Evolutionary conservation across 64 coral and sea anemone species (phyloP).

Genomic region (Montipora capricornis): DNA sequence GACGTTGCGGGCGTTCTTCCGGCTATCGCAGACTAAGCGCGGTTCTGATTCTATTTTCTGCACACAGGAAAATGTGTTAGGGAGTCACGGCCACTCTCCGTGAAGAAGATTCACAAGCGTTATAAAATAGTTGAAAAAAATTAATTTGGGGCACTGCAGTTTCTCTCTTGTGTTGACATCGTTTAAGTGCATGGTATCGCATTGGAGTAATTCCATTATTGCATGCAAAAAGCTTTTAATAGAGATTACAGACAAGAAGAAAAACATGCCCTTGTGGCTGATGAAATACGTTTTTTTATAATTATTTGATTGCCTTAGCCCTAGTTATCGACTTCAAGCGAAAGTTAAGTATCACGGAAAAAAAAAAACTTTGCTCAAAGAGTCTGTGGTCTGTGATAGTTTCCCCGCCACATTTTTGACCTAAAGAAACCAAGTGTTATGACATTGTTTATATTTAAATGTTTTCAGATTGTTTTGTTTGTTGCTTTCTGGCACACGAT

Average conservation of each 20-base stretch:
- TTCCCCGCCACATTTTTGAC: neutral
- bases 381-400: neutral
- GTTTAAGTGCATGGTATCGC: neutral
- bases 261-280: neutral
- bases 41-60: neutral
- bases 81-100: neutral
- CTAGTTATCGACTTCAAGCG: neutral
- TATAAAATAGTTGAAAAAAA: neutral
- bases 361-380: neutral
- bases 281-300: neutral
- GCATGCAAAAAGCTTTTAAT: conserved; percentile 51
- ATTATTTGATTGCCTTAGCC: neutral
- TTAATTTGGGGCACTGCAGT: neutral
- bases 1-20: neutral
- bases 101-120: neutral
- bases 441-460: neutral
- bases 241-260: neutral
- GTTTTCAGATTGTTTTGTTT: neutral
- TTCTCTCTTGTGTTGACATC: neutral
- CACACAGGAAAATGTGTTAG: neutral
- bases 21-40: neutral
- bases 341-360: neutral
- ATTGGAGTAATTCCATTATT: conserved; percentile 4
- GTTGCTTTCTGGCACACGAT: neutral
- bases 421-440: neutral